Percentiles rank a stretch among this genome's conserved stretches.
Conservation (phyloP, 2,888 invertebrate genomes). For the Volucella bombylans region DNA sequence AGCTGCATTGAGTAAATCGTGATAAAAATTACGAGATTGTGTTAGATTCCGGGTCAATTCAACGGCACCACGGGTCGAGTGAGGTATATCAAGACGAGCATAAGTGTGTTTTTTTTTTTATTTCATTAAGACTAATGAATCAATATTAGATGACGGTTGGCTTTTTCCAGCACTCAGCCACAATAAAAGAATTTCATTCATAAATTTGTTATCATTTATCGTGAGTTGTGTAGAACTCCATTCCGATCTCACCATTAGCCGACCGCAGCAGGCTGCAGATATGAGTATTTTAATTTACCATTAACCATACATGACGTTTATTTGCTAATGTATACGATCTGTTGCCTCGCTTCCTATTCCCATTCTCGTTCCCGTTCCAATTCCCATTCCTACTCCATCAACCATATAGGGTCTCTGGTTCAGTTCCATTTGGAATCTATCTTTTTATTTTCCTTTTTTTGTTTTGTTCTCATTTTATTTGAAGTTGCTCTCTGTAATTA, state of each 20-base stretch:
- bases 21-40: too few species aligned
- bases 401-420: constrained; percentile 68
- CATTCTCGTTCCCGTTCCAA: constrained; percentile 31
- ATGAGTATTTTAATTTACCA: constrained; percentile 68
- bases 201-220: constrained; percentile 59
- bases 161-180: not conserved
- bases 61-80: too few species aligned
- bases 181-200: constrained; percentile 59
- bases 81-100: too few species aligned
- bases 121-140: too few species aligned
- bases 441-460: constrained; percentile 22
- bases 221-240: constrained; percentile 42
- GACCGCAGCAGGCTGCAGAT: constrained; percentile 31
- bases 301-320: constrained; percentile 67
- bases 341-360: constrained; percentile 62
- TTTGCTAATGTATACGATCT: constrained; percentile 56
- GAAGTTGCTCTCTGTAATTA: constrained; percentile 70
- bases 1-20: too few species aligned
- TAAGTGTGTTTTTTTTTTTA: too few species aligned
- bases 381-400: constrained; percentile 65
- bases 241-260: constrained; percentile 46
- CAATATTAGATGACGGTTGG: not conserved
- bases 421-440: constrained; percentile 65
- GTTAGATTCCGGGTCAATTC: too few species aligned
- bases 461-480: too few species aligned